Evolutionary conservation across 2,797 vertebrate species (phyloP), one percentile per base, ranked within the genome.

Genomic region (Todus mexicanus): DNA sequence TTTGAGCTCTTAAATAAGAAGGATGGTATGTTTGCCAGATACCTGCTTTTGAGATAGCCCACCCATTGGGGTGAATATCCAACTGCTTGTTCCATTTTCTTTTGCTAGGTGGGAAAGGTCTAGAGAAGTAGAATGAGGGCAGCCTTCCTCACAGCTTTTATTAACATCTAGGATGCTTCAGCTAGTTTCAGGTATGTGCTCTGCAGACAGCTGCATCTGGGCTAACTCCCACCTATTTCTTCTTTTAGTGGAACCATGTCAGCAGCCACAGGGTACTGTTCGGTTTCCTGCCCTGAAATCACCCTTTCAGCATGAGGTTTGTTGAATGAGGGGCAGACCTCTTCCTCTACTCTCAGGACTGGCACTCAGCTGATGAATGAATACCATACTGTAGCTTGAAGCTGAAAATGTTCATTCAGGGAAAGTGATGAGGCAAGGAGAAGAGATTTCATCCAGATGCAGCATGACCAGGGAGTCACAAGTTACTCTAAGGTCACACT

Each of bases 181-280:
- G 45, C 21, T 77, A 27, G 27, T 35, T 60, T 60, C n/a, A 61
- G 35, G 7, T 0, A 0, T 17, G 53, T 2, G 6, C 12, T 84
- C 16, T 69, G 38, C 20, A n/a, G 54, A 8, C 27, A 45, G 31
- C 27, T 48, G 16, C 8, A 3, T 2, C 71, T 66, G n/a, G 27
- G 35, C 37, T 71, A 37, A 10, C 7, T 64, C 23, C 15, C 23
- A n/a, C 25, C 31, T 10, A 0, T 84, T 63, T 69, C 50, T 35
- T n/a, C 35, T 66, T 35, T 35, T 19, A 8, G 47, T 47, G 38
- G 27, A 59, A 47, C n/a, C 50, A 29, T 4, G 0, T 25, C 54
- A 20, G 64, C 37, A 40, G 20, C 11, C 3, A 2, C 25, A n/a
- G 48, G 29, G 38, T 45, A 61, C 10, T 1, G 0, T 23, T 68